Percentiles rank a stretch among this genome's conserved stretches.
Evolutionary conservation across 2,888 invertebrate species (phyloP).

Genomic region (Stomorhina lunata): DNA sequence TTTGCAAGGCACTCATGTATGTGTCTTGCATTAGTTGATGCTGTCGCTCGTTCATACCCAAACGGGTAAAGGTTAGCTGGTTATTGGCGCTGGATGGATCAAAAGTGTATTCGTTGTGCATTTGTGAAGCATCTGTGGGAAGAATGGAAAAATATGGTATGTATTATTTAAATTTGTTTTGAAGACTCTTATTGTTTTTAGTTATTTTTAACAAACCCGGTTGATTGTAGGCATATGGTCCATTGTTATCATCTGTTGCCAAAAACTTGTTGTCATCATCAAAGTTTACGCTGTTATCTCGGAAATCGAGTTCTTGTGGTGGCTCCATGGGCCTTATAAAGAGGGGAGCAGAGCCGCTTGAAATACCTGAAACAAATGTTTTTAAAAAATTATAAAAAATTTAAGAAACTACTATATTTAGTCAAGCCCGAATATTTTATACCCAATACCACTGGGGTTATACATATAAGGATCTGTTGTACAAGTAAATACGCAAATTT

Average conservation of each 20-base stretch:
- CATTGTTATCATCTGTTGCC: slow-evolving; percentile 68
- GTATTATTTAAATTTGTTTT: not conserved
- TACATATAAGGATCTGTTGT: no score
- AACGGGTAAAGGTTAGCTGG: slow-evolving; percentile 78
- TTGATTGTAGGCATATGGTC: slow-evolving; percentile 75
- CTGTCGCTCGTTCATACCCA: slow-evolving; percentile 82
- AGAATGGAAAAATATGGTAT: no score
- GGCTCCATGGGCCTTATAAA: slow-evolving; percentile 78
- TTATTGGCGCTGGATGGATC: slow-evolving; percentile 68
- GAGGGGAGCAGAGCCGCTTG: slow-evolving; percentile 76
- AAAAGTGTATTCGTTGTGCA: slow-evolving; percentile 79
- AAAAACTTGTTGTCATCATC: slow-evolving; percentile 74
- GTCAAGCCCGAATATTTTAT: no score
- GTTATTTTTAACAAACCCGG: slow-evolving; percentile 70
- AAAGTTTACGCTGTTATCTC: slow-evolving; percentile 84
- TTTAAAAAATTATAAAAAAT: no score
- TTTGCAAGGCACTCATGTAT: slow-evolving; percentile 81
- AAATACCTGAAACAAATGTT: slow-evolving; percentile 73
- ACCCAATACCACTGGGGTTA: no score
- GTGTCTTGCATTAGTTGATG: slow-evolving; percentile 83
- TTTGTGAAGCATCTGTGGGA: slow-evolving; percentile 79
- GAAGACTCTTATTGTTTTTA: not conserved
- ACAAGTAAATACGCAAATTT: no score
- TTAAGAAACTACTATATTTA: no score
- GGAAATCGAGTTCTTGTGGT: slow-evolving; percentile 88